These are phyloP conservation scores for Archivesica marissinica DNA, from an alignment of 1,140 invertebrate species.

Conservation along the genomic window DNA sequence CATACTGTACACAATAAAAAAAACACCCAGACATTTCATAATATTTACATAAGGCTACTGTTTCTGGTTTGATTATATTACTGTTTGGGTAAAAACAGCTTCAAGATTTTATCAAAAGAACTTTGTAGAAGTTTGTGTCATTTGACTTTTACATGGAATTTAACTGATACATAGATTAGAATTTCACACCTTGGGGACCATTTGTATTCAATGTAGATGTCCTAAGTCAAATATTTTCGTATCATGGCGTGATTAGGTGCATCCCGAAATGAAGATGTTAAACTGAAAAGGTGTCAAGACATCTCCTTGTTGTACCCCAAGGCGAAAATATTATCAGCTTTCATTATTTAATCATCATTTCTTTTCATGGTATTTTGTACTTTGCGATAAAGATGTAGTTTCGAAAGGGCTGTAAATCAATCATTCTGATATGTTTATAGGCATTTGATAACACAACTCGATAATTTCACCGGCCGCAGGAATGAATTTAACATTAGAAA, in stretches of 20 bases:
- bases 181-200: conserved; percentile 54
- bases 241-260: conserved; percentile 37
- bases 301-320: conserved; percentile 22
- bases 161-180: conserved; percentile 47
- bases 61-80: conserved; percentile 20
- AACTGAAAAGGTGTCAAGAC: conserved; percentile 43
- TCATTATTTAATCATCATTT: conserved; percentile 61
- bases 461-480: conserved; percentile 30
- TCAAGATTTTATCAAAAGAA: conserved; percentile 23
- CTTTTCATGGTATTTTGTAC: conserved; percentile 59
- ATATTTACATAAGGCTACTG: conserved; percentile 18
- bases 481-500: conserved; percentile 41
- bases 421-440: conserved; percentile 54
- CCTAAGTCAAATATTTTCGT: conserved; percentile 48
- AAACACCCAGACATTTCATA: too few relatives aligned
- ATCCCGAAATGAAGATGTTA: conserved; percentile 43
- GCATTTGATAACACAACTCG: conserved; percentile 56
- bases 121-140: conserved; percentile 54
- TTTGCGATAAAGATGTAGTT: conserved; percentile 52
- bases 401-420: conserved; percentile 58
- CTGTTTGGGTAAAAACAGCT: background rate
- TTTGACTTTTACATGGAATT: conserved; percentile 48
- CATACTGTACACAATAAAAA: too few relatives aligned
- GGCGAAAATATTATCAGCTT: conserved; percentile 44
- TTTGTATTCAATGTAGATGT: conserved; percentile 15